These are phyloP conservation scores for Eudemis profundana DNA, from an alignment of 2,888 invertebrate genomes.

Conservation along the genomic window DNA sequence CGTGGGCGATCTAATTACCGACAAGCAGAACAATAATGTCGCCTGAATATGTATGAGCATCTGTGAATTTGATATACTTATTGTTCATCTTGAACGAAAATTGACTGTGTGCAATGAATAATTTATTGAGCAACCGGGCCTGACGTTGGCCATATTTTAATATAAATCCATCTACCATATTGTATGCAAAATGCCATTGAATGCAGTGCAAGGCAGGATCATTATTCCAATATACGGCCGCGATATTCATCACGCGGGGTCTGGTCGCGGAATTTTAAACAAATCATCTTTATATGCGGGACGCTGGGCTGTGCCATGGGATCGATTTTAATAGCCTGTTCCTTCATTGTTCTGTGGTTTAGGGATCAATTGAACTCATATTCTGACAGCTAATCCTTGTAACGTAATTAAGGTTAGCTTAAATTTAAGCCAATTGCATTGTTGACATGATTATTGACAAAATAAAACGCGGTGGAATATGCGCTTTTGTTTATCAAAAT, in stretches of 20 bases:
- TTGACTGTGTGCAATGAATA: constrained; percentile 83
- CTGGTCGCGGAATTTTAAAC: constrained; percentile 81
- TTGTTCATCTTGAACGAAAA: constrained; percentile 80
- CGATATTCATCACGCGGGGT: constrained; percentile 81
- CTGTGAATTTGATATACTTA: constrained; percentile 77
- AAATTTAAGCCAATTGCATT: no score
- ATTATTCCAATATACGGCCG: constrained; percentile 82
- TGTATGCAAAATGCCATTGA: constrained; percentile 86
- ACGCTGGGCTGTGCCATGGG: constrained; percentile 56
- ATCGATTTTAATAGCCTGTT: constrained; percentile 68
- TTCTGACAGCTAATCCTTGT: not conserved
- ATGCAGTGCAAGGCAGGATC: constrained; percentile 82
- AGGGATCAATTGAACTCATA: constrained; percentile 26
- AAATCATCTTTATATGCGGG: constrained; percentile 81
- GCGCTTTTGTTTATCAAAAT: no score
- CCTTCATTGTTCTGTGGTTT: constrained; percentile 39
- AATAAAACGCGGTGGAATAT: no score
- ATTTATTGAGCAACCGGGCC: constrained; percentile 82
- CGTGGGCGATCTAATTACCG: constrained; percentile 84
- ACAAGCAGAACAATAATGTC: constrained; percentile 82
- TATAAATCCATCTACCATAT: constrained; percentile 85
- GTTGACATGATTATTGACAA: no score
- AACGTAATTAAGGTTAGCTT: no score
- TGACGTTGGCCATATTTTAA: constrained; percentile 84
- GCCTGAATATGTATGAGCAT: constrained; percentile 83